phyloP scores from a whole-genome alignment of 2,888 invertebrate species.

The Helobdella robusta region DNA sequence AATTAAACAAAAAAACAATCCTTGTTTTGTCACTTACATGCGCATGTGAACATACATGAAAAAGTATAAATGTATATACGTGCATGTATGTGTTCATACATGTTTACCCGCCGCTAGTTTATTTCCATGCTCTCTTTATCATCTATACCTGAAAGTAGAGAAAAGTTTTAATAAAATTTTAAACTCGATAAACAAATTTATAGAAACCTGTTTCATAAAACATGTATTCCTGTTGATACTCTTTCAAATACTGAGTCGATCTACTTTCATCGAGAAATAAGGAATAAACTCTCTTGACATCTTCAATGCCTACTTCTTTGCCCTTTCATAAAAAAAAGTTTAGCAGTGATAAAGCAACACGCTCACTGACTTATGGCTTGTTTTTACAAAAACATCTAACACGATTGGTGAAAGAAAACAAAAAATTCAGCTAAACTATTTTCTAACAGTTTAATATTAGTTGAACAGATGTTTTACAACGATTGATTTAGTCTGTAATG shows the following conservation, averaged over 20 bases:
- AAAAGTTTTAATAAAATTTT: no score
- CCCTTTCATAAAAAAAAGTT: conserved; percentile 51
- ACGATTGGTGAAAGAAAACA: neutral
- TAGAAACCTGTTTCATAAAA: conserved; percentile 52
- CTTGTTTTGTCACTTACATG: no score
- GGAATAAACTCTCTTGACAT: conserved; percentile 87
- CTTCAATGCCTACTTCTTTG: conserved; percentile 62
- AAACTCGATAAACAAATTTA: neutral
- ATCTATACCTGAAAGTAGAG: neutral
- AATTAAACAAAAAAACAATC: no score
- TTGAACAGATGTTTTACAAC: neutral
- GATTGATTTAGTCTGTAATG: no score
- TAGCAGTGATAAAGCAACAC: neutral
- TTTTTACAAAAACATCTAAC: neutral
- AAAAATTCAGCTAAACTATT: neutral
- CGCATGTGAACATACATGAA: no score
- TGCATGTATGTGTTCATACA: no score
- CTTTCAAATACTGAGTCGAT: conserved; percentile 82
- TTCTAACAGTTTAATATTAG: neutral
- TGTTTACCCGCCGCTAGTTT: no score
- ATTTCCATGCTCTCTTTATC: conserved; percentile 10
- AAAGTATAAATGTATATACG: no score
- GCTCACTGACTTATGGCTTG: no score
- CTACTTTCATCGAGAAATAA: conserved; percentile 86
- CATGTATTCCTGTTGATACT: conserved; percentile 92